Base-by-base conservation (phyloP, 1,140 invertebrate species). In the Drosophila parabipectinata region DNA sequence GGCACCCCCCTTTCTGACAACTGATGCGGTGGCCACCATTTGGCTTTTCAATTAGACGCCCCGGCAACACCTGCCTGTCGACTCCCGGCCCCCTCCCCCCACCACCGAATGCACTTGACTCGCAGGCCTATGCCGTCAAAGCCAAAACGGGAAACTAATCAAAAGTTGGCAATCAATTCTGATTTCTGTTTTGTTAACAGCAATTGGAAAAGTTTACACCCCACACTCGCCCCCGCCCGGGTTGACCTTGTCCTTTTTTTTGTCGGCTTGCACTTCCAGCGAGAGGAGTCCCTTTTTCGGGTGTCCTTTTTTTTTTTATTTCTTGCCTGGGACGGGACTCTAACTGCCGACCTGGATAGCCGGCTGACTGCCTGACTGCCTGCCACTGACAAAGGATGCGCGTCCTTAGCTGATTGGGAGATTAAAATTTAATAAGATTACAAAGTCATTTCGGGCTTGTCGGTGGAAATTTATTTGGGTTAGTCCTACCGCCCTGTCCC, bases 371-470 rank as follows among this genome's bases (percentile, higher is more conserved):
- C 34, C 10, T 15, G 54, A n/a, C 54, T 58, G 39, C 18, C 60
- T 32, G 55, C 21, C 59, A 15, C 63, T 68, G 68, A 72, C 66
- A 72, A 72, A 52, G 68, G 55, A 26, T 72, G 48, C 41, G 48
- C 41, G 72, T 67, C 54, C 68, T 41, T 54, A 54, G 48, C 72
- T 75, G 72, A 75, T 76, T 75, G 72, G 34, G 21, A 76, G 72
- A 75, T 75, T 75, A 75, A 75, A 75, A 67, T 76, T 68, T 75
- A 75, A 75, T 75, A 67, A 67, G 72, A 75, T 76, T 75, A 75
- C 76, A 67, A 76, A 75, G 54, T 76, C 72, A 75, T 59, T 75
- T 75, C 26, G 50, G 52, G 37, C 18, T 44, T 37, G 68, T 45
- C 47, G 21, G 10, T 34, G n/a, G 34, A 44, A 52, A 51, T 61